Evolutionary conservation across 2,888 invertebrate species (phyloP).

Genomic region (Oxystoma pomonae): DNA sequence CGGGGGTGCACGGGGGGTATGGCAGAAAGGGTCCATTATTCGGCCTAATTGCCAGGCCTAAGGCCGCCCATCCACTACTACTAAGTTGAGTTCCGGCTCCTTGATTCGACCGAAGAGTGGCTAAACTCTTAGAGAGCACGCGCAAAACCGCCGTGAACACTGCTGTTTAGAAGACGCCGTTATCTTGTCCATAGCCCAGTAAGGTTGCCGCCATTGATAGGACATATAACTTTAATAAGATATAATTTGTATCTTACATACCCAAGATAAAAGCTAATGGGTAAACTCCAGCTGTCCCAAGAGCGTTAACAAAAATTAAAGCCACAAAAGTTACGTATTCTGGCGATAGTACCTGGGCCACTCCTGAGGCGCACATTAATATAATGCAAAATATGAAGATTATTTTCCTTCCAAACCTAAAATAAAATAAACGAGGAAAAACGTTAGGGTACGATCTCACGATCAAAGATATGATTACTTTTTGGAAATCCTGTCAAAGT

Average conservation of each 20-base stretch:
- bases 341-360: conserved; percentile 52
- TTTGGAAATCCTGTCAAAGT: conserved; percentile 1
- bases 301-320: conserved; percentile 55
- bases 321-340: conserved; percentile 52
- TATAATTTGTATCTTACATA: conserved; percentile 24
- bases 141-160: too few species aligned
- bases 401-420: conserved; percentile 57
- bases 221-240: too few species aligned
- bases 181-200: too few species aligned
- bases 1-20: too few species aligned
- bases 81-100: too few species aligned
- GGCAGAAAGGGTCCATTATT: too few species aligned
- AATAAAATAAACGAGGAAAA: conserved; percentile 20
- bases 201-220: too few species aligned
- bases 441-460: neutral
- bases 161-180: too few species aligned
- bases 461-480: neutral
- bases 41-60: too few species aligned
- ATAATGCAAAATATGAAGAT: conserved; percentile 56
- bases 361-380: conserved; percentile 56
- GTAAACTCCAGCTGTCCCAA: conserved; percentile 60
- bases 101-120: too few species aligned
- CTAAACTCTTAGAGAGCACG: too few species aligned
- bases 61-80: too few species aligned
- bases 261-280: conserved; percentile 59